These are phyloP conservation scores for Pseudochaenichthys georgianus DNA, from an alignment of 2,797 vertebrate species.

Conservation along the genomic window DNA sequence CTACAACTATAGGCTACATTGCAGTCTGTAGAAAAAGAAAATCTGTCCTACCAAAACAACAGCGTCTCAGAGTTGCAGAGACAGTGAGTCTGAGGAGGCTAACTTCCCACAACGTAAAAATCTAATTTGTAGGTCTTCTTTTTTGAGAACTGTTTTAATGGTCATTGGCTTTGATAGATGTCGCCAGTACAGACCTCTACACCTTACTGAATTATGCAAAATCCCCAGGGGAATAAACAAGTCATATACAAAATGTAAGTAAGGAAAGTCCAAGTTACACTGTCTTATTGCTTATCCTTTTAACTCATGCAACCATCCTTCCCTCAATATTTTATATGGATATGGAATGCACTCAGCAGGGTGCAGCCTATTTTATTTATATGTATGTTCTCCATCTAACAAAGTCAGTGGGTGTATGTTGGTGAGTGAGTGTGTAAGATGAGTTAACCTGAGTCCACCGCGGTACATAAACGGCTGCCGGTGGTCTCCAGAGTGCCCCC, in stretches of 20 bases:
- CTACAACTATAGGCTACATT: neutral
- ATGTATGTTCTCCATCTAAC: neutral
- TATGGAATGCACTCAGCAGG: neutral
- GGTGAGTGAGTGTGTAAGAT: conserved; percentile 12
- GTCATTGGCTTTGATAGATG: conserved; percentile 12
- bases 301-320: neutral
- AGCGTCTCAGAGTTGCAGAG: conserved; percentile 3
- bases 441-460: conserved; percentile 30
- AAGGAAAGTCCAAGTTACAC: neutral
- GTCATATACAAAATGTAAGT: neutral
- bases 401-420: neutral
- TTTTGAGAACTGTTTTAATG: neutral
- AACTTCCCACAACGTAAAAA: neutral
- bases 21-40: neutral
- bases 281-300: neutral
- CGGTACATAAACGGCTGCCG: conserved; percentile 56
- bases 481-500: conserved; percentile 60
- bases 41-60: conserved; percentile 8
- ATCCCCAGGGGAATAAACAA: conserved; percentile 31
- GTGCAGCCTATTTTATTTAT: neutral
- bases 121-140: no score
- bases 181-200: conserved; percentile 12
- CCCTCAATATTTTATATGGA: neutral
- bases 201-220: conserved; percentile 13
- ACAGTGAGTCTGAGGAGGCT: neutral